phyloP scores from a whole-genome alignment of 2,797 vertebrate species.

The Picus viridis region DNA sequence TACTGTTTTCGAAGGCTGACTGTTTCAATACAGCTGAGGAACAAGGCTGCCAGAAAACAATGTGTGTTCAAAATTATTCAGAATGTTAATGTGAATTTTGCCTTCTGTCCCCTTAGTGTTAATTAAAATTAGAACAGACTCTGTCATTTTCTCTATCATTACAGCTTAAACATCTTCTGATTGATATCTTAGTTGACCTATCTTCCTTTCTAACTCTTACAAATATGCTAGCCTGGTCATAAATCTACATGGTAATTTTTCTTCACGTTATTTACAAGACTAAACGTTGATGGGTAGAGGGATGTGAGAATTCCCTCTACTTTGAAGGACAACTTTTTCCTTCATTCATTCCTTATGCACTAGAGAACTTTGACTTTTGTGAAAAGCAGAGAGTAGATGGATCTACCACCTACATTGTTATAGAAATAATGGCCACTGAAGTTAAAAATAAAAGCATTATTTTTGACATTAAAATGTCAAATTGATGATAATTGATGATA shows the following conservation, averaged over 20 bases:
- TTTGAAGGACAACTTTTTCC: neutral
- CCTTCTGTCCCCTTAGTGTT: neutral
- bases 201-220: neutral
- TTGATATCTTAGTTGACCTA: slow-evolving; percentile 2
- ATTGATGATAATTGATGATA: neutral
- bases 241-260: neutral
- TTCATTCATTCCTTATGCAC: neutral
- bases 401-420: neutral
- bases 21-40: slow-evolving; percentile 21
- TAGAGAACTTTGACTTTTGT: neutral
- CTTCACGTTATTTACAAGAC: neutral
- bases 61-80: slow-evolving; percentile 17
- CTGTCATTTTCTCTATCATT: neutral
- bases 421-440: neutral
- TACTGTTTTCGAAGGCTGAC: slow-evolving; percentile 29
- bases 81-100: slow-evolving; percentile 26
- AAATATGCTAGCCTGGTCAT: neutral
- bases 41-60: slow-evolving; percentile 15
- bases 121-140: slow-evolving; percentile 52
- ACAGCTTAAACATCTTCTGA: neutral
- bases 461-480: neutral
- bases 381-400: neutral
- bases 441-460: neutral
- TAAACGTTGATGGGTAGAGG: neutral
- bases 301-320: neutral